These are phyloP conservation scores for Sipha maydis DNA, from an alignment of 2,888 invertebrate species.

Conservation along the genomic window DNA sequence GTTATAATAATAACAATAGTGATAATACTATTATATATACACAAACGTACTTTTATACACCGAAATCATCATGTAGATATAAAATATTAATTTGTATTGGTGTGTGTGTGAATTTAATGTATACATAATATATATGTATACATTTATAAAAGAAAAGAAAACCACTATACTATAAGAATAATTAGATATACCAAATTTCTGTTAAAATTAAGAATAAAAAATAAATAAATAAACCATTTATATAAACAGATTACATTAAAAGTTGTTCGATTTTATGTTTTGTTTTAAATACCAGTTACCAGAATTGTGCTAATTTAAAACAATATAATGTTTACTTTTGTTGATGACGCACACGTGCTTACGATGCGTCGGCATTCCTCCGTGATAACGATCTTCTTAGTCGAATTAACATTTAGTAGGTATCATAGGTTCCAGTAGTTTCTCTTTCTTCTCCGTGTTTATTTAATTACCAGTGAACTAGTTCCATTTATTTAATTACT, in stretches of 20 bases:
- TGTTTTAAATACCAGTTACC: not conserved
- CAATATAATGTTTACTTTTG: not conserved
- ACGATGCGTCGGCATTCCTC: conserved; percentile 20
- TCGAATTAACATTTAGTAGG: conserved; percentile 28
- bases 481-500: conserved; percentile 52
- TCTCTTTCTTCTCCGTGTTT: conserved; percentile 47
- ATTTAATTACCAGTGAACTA: conserved; percentile 29
- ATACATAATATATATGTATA: not conserved
- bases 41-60: not conserved
- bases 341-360: not conserved
- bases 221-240: not conserved
- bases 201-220: too few relatives aligned
- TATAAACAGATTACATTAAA: not conserved
- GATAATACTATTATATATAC: not conserved
- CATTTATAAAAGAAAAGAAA: not conserved
- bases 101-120: too few relatives aligned
- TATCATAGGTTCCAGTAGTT: conserved; percentile 24
- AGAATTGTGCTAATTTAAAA: not conserved
- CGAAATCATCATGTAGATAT: not conserved
- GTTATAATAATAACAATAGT: not conserved
- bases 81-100: not conserved
- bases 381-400: conserved; percentile 34
- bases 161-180: not conserved
- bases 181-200: too few relatives aligned
- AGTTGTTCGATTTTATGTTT: not conserved